Conservation (phyloP, 2,797 vertebrate species). For the Echiichthys vipera region DNA sequence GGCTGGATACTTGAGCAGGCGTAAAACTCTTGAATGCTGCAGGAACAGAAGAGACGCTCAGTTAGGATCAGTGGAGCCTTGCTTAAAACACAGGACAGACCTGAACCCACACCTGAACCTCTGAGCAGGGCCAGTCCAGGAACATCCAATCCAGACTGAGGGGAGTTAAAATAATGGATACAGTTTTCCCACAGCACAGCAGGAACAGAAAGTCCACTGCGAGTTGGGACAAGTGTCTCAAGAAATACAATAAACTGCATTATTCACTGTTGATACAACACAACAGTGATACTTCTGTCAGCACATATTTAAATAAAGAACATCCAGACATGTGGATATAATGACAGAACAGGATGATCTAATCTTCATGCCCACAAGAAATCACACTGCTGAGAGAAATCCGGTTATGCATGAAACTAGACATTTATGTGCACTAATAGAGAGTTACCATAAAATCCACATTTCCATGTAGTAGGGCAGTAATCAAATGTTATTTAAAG, state of each 20-base stretch:
- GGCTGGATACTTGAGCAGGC: constrained; percentile 93
- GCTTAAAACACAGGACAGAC: neutral
- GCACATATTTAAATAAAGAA: neutral
- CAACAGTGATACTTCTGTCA: neutral
- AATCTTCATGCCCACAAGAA: neutral
- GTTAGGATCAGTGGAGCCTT: neutral
- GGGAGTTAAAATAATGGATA: neutral
- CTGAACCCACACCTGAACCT: neutral
- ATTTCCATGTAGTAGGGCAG: neutral
- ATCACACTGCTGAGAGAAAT: neutral
- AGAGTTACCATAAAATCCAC: neutral
- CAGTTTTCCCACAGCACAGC: neutral
- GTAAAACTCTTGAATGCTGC: constrained; percentile 93
- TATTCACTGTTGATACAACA: neutral
- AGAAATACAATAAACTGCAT: neutral
- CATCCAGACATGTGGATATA: neutral
- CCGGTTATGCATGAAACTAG: neutral
- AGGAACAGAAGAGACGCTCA: constrained; percentile 16
- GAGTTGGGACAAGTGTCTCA: neutral
- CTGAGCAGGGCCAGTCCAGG: neutral
- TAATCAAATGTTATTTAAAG: neutral
- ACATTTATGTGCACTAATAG: neutral
- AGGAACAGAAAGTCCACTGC: neutral
- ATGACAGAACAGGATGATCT: neutral
- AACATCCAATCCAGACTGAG: neutral